phyloP scores from a whole-genome alignment of 1,140 invertebrate species.

The Acromyrmex charruanus region DNA sequence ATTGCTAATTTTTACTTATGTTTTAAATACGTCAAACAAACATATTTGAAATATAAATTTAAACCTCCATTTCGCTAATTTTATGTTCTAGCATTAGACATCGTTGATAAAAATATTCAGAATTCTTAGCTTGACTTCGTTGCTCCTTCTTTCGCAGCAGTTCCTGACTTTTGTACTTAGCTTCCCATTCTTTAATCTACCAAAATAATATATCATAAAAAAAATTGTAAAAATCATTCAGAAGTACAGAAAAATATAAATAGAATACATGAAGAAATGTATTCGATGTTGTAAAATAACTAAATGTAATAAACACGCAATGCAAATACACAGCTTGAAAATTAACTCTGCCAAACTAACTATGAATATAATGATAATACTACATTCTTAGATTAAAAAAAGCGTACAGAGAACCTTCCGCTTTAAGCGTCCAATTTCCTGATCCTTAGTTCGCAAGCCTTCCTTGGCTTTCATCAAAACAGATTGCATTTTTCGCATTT shows the following conservation, averaged over 20 bases:
- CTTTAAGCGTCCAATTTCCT: conserved; percentile 79
- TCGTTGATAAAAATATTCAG: conserved; percentile 78
- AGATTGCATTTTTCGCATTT: conserved; percentile 79
- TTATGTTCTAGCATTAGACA: conserved; percentile 79
- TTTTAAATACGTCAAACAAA: neutral
- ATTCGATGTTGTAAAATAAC: conserved; percentile 12
- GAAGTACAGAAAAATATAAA: neutral
- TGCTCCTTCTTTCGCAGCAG: conserved; percentile 71
- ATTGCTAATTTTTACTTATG: conserved; percentile 11
- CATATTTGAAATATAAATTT: conserved; percentile 43
- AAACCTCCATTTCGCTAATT: conserved; percentile 83
- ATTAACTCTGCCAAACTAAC: neutral
- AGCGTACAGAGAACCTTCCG: conserved; percentile 75
- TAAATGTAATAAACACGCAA: conserved; percentile 5
- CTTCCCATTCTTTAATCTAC: conserved; percentile 78
- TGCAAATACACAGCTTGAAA: neutral
- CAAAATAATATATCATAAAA: conserved; percentile 22
- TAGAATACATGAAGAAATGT: neutral
- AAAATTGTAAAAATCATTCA: neutral
- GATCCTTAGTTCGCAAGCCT: conserved; percentile 77
- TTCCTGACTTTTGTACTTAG: conserved; percentile 76
- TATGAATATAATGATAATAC: conserved; percentile 6
- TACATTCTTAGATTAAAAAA: conserved; percentile 18
- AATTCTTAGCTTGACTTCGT: conserved; percentile 74
- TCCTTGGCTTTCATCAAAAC: conserved; percentile 77